phyloP scores from a whole-genome alignment of 2,888 invertebrate genomes.

The Callimorpha dominula region DNA sequence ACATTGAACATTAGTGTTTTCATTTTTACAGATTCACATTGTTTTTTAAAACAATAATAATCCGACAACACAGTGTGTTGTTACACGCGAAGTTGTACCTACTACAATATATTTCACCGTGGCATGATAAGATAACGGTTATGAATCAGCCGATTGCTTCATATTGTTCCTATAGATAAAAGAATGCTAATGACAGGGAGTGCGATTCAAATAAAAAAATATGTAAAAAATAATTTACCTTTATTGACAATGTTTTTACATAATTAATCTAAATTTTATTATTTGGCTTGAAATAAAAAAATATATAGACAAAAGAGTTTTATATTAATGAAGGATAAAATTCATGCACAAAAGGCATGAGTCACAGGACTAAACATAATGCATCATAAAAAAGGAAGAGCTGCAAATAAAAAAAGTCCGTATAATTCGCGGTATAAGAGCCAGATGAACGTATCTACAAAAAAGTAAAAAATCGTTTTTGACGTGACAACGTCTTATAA shows the following conservation, averaged over 20 bases:
- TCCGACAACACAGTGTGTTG: conserved; percentile 56
- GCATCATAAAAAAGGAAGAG: background rate
- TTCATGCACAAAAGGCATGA: background rate
- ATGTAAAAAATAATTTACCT: conserved; percentile 46
- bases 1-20: conserved; percentile 47
- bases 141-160: conserved; percentile 58
- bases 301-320: background rate
- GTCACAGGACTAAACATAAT: background rate
- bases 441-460: too few relatives aligned
- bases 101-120: conserved; percentile 63
- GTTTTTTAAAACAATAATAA: conserved; percentile 46
- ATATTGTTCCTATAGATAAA: conserved; percentile 32
- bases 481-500: too few relatives aligned
- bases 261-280: conserved; percentile 37
- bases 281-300: conserved; percentile 37
- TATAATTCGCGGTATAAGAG: too few relatives aligned
- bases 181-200: conserved; percentile 12
- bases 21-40: conserved; percentile 57
- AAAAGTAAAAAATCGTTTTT: too few relatives aligned
- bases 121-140: conserved; percentile 75
- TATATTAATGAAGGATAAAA: background rate
- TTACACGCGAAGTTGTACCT: conserved; percentile 55
- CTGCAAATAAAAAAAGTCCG: background rate
- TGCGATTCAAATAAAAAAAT: conserved; percentile 30
- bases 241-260: conserved; percentile 49